A percentile compares a stretch with the other conserved stretches of the same genome.
Evolutionary conservation across 2,797 vertebrate species (phyloP).

Genomic region (Coluber constrictor): DNA sequence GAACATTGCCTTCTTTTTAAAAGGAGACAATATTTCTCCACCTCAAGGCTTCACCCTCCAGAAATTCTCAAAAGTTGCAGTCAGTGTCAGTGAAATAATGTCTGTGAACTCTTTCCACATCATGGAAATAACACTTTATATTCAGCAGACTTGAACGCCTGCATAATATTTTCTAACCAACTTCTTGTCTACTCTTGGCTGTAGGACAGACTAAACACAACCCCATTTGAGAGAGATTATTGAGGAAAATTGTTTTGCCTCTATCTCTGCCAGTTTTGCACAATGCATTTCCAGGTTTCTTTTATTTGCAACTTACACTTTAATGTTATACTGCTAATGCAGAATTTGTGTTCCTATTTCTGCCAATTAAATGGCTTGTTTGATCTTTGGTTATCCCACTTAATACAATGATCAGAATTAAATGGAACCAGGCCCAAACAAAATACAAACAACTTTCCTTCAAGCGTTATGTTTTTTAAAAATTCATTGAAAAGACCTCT

Average conservation of each 20-base stretch:
- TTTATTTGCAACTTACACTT: not conserved
- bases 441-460: not conserved
- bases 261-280: not conserved
- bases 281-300: not conserved
- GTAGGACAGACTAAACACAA: not conserved
- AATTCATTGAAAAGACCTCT: not conserved
- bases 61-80: not conserved
- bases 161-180: not conserved
- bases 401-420: not conserved
- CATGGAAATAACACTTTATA: not conserved
- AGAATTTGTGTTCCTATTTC: not conserved
- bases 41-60: not conserved
- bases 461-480: not conserved
- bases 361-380: not conserved
- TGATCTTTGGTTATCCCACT: not conserved
- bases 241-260: not conserved
- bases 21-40: not conserved
- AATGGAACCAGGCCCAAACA: not conserved
- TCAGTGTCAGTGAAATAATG: not conserved
- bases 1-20: not conserved
- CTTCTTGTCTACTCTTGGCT: not conserved
- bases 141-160: not conserved
- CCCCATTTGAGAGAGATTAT: not conserved
- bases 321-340: not conserved
- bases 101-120: not conserved